phyloP scores from a whole-genome alignment of 2,113 vertebrate genomes.

The Elaphurus davidianus region DNA sequence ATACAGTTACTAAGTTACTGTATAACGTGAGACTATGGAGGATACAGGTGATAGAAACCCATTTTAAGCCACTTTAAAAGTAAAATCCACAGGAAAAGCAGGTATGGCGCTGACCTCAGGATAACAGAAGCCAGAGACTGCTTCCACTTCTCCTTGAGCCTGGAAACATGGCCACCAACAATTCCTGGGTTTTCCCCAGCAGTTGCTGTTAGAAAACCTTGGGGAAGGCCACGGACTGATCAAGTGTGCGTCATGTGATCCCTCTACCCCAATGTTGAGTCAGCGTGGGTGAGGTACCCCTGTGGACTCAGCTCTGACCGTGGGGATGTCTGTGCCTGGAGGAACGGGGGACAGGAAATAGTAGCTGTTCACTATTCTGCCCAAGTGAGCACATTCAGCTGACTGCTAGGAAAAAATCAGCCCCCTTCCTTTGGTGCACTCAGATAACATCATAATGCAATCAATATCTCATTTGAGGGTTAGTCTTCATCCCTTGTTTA shows the following conservation, averaged over 20 bases:
- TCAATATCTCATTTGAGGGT: conserved; percentile 42
- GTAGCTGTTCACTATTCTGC: not conserved
- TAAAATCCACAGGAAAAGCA: not conserved
- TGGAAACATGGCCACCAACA: not conserved
- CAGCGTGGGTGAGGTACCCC: not conserved
- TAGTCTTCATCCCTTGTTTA: conserved; percentile 52
- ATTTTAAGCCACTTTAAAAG: not conserved
- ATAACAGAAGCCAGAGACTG: not conserved
- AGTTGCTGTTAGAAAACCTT: not conserved
- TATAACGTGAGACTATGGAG: not conserved
- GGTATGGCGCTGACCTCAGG: not conserved
- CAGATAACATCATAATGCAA: conserved; percentile 63
- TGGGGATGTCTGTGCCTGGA: not conserved
- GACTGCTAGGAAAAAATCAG: conserved; percentile 21
- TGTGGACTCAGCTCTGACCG: not conserved
- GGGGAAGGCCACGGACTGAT: not conserved
- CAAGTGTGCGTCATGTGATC: not conserved
- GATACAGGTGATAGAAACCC: not conserved
- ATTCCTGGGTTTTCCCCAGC: not conserved
- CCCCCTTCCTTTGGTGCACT: not conserved
- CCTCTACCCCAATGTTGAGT: not conserved
- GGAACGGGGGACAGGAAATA: not conserved
- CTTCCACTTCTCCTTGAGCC: not conserved
- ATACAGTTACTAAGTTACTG: not conserved
- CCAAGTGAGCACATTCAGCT: not conserved